These are phyloP conservation scores for Chionoecetes opilio DNA, from an alignment of 1,140 invertebrate species.

Conservation along the genomic window DNA sequence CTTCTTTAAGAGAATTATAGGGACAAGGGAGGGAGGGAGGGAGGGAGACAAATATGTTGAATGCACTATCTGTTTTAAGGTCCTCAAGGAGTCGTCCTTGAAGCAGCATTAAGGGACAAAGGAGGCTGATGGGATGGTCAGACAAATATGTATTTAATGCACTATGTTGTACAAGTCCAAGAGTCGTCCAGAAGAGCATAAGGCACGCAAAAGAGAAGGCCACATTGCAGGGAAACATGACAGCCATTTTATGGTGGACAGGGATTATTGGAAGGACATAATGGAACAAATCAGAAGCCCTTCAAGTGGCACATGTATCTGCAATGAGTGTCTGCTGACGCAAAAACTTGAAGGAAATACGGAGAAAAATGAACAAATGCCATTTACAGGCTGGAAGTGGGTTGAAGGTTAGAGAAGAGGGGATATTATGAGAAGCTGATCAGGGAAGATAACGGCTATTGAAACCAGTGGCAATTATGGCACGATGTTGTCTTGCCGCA, in stretches of 20 bases:
- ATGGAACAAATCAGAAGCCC: constrained; percentile 76
- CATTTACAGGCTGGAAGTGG: constrained; percentile 82
- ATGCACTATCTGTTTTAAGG: constrained; percentile 82
- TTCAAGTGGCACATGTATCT: constrained; percentile 77
- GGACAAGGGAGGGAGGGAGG: no score
- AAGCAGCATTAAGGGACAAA: constrained; percentile 82
- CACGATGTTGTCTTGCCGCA: constrained; percentile 72
- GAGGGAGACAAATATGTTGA: constrained; percentile 81
- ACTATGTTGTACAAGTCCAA: no score
- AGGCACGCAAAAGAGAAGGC: no score
- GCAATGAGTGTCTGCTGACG: constrained; percentile 75
- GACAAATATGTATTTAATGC: no score
- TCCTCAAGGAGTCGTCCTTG: constrained; percentile 82
- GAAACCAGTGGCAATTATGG: no score
- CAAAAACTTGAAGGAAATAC: constrained; percentile 76
- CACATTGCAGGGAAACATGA: no score
- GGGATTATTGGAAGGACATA: no score
- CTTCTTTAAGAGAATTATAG: constrained; percentile 70
- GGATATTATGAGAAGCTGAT: constrained; percentile 83
- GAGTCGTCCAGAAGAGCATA: no score
- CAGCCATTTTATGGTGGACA: no score
- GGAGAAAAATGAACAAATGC: constrained; percentile 79
- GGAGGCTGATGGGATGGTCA: constrained; percentile 81
- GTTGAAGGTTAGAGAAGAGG: constrained; percentile 82
- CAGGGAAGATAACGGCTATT: no score